A percentile compares a stretch with the other conserved stretches of the same genome.
These are phyloP conservation scores for Chymomyza fuscimana DNA, from an alignment of 2,888 invertebrate species.

Conservation along the genomic window DNA sequence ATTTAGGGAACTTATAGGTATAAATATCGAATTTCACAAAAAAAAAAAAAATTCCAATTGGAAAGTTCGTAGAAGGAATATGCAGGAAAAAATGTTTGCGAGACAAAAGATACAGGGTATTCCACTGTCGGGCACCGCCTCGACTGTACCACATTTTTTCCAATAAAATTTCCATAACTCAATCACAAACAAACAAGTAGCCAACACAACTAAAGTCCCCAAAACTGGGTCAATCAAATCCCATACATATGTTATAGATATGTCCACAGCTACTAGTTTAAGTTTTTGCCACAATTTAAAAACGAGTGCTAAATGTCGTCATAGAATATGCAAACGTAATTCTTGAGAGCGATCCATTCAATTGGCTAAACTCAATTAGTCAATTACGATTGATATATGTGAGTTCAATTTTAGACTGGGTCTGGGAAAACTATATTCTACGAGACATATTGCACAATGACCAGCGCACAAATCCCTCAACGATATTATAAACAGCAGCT, in stretches of 20 bases:
- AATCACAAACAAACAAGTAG: not conserved
- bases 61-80: no score
- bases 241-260: not conserved
- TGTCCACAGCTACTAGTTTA: not conserved
- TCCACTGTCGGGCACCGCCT: no score
- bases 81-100: no score
- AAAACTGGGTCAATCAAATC: not conserved
- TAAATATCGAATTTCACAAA: no score
- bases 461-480: slow-evolving; percentile 45
- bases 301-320: not conserved
- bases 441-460: slow-evolving; percentile 46
- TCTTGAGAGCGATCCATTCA: slow-evolving; percentile 9
- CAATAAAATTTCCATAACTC: not conserved
- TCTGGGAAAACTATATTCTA: slow-evolving; percentile 10
- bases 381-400: slow-evolving; percentile 20
- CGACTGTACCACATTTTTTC: no score
- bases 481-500: slow-evolving; percentile 7
- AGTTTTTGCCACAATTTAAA: not conserved
- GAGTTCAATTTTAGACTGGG: slow-evolving; percentile 49
- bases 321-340: not conserved
- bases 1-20: no score
- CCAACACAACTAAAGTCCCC: not conserved
- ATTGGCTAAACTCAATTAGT: slow-evolving; percentile 37
- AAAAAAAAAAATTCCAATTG: no score
- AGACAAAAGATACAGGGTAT: no score